Percentiles rank a stretch among this genome's conserved stretches.
These are phyloP conservation scores for Australoheros facetus DNA, from an alignment of 2,797 vertebrate species.

Conservation along the genomic window DNA sequence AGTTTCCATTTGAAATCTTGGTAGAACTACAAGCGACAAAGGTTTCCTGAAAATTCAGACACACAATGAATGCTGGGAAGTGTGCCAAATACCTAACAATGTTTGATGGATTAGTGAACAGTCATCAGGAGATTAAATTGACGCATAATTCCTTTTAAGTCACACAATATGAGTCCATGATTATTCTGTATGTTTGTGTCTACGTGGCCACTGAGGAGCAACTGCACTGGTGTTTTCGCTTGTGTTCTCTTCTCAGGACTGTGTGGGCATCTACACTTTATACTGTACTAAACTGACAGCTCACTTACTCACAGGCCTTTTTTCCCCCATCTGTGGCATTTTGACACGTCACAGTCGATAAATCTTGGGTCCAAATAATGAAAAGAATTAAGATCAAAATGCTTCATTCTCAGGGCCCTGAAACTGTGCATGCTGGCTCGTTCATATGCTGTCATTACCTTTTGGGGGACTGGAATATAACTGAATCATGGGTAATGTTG, in stretches of 20 bases:
- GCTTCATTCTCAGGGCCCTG: neutral
- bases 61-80: constrained; percentile 2
- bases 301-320: neutral
- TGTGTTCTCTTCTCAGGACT: neutral
- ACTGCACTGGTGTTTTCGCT: neutral
- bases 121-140: neutral
- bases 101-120: constrained; percentile 5
- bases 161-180: neutral
- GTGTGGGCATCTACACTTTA: neutral
- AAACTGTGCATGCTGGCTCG: neutral
- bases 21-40: neutral
- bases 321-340: neutral
- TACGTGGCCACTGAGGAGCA: neutral
- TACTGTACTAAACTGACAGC: neutral
- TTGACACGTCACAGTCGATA: constrained; percentile 5
- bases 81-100: neutral
- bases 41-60: neutral
- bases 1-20: neutral
- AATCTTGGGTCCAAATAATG: constrained; percentile 3
- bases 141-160: neutral
- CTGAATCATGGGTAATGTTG: neutral
- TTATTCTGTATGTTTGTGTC: neutral
- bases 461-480: neutral
- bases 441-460: constrained; percentile 6
- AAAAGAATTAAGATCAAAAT: neutral